Conservation (phyloP, 1,140 invertebrate species). For the Drosophila malerkotliana region DNA sequence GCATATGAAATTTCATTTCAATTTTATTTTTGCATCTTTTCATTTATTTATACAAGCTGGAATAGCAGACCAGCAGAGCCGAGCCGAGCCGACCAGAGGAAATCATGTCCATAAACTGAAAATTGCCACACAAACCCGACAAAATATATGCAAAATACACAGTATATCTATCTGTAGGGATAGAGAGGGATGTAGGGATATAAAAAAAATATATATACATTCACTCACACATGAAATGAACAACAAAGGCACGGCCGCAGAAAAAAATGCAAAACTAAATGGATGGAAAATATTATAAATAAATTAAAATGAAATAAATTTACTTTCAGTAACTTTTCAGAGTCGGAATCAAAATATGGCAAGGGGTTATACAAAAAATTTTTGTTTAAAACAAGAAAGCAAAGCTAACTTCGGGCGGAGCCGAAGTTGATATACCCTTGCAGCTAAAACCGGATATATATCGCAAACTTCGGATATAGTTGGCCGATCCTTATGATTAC, state of each 20-base stretch:
- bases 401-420: too few species aligned
- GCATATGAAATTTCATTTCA: slow-evolving; percentile 66
- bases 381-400: background rate
- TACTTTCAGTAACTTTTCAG: slow-evolving; percentile 8
- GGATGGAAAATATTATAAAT: slow-evolving; percentile 39
- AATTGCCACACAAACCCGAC: slow-evolving; percentile 26
- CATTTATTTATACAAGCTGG: slow-evolving; percentile 40
- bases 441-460: too few species aligned
- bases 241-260: slow-evolving; percentile 17
- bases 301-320: slow-evolving; percentile 53
- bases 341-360: slow-evolving; percentile 15
- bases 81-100: slow-evolving; percentile 24
- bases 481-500: too few species aligned
- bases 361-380: background rate
- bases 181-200: too few species aligned
- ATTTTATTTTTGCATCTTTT: slow-evolving; percentile 44
- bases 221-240: slow-evolving; percentile 21
- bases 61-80: background rate
- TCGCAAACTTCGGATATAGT: too few species aligned
- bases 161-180: too few species aligned
- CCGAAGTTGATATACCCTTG: too few species aligned
- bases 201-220: background rate
- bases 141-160: slow-evolving; percentile 13
- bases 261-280: slow-evolving; percentile 29
- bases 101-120: slow-evolving; percentile 58